Base-by-base conservation (phyloP, 2,888 invertebrate species). In the Spilosoma lubricipeda region DNA sequence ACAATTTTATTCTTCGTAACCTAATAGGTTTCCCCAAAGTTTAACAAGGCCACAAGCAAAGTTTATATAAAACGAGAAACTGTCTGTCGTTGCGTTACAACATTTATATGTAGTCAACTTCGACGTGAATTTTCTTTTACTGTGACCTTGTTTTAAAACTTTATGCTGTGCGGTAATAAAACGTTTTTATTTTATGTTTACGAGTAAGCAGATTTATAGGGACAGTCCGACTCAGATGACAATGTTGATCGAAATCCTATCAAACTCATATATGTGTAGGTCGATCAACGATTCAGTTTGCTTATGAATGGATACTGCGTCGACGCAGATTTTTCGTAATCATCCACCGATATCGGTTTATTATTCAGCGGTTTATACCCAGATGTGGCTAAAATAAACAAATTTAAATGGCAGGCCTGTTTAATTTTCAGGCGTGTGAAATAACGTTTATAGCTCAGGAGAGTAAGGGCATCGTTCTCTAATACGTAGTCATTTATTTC, bases 141-240 rank as follows among this genome's bases (percentile, higher is more conserved):
- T 86, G 85, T 88, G 90, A 88, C 91, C 89, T 91, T 89, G 90
- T 90, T 91, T 88, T 82, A 88, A 87, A 90, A 90, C 84, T 91
- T 91, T 87, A 88, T 88, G 87, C 85, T 90, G 82, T 90, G 86
- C 84, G 88, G 88, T 87, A 87, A 88, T 91, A 91, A 91, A 92
- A 90, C 87, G 88, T 88, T 92, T 90, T 91, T 90, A 90, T 91
- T 91, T 91, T 89, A 91, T 88, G 89, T 90, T 91, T 90, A 91
- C 88, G 90, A 86, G 88, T 89, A 89, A 88, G 88, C 88, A 88
- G 90, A 77, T 90, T 90, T 90, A 88, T 90, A 81, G 86, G 78
- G 82, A 81, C 84, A 83, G 80, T 83, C 78, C 86, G 84, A 85
- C 80, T 83, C 85, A 85, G 88, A 87, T 89, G 88, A 87, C 88